Conservation (phyloP, 2,888 invertebrate genomes). For the Andrena dorsata region DNA sequence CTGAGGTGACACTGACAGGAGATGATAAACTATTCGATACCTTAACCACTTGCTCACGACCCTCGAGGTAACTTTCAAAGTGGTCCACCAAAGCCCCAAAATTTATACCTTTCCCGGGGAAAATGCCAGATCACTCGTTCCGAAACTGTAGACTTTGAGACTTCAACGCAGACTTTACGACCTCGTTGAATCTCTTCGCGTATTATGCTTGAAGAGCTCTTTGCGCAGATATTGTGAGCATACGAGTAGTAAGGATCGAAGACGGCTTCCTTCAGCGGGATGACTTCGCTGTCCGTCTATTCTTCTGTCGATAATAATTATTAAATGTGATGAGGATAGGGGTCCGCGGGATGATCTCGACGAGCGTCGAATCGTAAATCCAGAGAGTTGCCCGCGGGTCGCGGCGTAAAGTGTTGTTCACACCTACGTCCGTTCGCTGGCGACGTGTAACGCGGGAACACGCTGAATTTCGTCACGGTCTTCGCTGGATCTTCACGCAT, state of each 20-base stretch:
- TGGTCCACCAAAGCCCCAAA: no score
- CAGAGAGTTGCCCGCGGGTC: slow-evolving; percentile 77
- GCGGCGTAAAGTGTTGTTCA: slow-evolving; percentile 71
- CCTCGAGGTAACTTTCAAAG: no score
- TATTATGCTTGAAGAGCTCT: no score
- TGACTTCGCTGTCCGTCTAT: background rate
- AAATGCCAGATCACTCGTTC: no score
- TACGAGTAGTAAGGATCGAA: background rate
- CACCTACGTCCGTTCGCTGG: slow-evolving; percentile 63
- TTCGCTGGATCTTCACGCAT: slow-evolving; percentile 44
- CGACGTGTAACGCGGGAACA: slow-evolving; percentile 43
- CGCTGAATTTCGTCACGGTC: slow-evolving; percentile 73
- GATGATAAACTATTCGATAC: no score
- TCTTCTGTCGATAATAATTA: slow-evolving; percentile 4
- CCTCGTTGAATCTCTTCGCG: no score
- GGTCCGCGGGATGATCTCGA: slow-evolving; percentile 39
- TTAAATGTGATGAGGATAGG: background rate
- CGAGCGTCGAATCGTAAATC: slow-evolving; percentile 81
- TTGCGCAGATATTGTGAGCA: background rate
- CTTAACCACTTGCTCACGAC: no score
- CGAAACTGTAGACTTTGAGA: no score
- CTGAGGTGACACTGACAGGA: no score
- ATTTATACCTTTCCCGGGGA: no score
- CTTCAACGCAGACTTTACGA: no score
- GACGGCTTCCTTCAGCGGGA: background rate